These are phyloP conservation scores for Ceratina australensis DNA, from an alignment of 1,140 invertebrate species.

Conservation along the genomic window DNA sequence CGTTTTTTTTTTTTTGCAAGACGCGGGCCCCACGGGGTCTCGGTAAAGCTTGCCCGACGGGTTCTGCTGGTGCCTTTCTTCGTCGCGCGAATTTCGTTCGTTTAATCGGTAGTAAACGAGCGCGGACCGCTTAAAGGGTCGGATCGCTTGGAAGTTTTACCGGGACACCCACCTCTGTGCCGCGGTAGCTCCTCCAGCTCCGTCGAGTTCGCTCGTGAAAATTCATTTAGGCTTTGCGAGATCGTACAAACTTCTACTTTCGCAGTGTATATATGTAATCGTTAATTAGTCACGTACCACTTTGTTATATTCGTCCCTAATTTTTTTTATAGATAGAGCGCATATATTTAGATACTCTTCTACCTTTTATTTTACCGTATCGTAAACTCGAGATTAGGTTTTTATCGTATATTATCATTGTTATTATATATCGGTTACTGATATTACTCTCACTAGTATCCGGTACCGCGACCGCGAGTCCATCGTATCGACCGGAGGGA, in stretches of 20 bases:
- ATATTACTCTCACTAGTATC: not conserved
- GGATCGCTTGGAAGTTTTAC: not conserved
- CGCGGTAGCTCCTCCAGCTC: not conserved
- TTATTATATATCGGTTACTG: slow-evolving; percentile 18
- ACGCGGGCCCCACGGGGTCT: slow-evolving; percentile 23
- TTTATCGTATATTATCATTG: slow-evolving; percentile 34
- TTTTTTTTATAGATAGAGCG: slow-evolving; percentile 15
- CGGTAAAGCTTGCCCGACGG: slow-evolving; percentile 38
- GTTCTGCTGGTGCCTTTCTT: not conserved
- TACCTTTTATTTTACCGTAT: slow-evolving; percentile 21
- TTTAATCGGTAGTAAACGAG: not conserved
- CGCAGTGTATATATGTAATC: slow-evolving; percentile 1
- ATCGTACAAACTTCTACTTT: slow-evolving; percentile 5
- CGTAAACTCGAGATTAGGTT: slow-evolving; percentile 33
- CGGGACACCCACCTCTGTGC: slow-evolving; percentile 1
- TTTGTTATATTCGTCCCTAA: not conserved
- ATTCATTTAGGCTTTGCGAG: slow-evolving; percentile 7
- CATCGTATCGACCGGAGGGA: slow-evolving; percentile 1
- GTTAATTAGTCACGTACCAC: not conserved
- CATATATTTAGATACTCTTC: not conserved
- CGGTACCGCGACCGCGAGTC: slow-evolving; percentile 1
- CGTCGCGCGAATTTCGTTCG: not conserved
- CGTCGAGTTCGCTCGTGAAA: slow-evolving; percentile 14
- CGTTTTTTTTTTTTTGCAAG: slow-evolving; percentile 32
- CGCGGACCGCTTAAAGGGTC: not conserved